Evolutionary conservation across 2,113 vertebrate genomes (phyloP), one percentile per base, ranked within the genome.

Genomic region (Nibea albiflora): DNA sequence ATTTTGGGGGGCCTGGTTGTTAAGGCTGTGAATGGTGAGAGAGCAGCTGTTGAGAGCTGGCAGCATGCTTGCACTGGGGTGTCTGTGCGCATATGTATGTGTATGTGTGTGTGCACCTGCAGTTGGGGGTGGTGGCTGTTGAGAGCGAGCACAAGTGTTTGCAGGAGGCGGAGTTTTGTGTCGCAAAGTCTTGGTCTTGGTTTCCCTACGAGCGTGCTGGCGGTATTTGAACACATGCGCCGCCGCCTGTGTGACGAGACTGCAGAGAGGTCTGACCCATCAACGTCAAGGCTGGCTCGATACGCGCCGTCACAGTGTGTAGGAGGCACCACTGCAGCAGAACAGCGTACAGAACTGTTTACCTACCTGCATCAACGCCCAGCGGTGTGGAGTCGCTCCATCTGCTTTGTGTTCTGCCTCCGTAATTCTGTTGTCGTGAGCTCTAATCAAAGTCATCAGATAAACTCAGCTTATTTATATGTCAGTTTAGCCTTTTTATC

Each of bases 41-140:
- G 44, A 71, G 80, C 87, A 91, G 87, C 84, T 90, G 85, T 84
- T 82, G 60, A 76, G 31, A 72, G 63, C 60, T 85, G 80, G 75
- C 67, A 28, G 68, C 31, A 47, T 56, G 76, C 52, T 70, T 63
- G 78, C 15, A 46, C 10, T 35, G 52, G 39, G 52, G 39, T 73
- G 70, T 46, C 4, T 35, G 20, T 20, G 77, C 19, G 10, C 26
- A n/a, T 69, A 49, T 35, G 49, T 42, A 11, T 11, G 3, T 44
- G 11, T 22, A 17, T 68, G 42, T 50, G 58, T 57, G 76, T 52
- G 57, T 56, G 76, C 81, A 89, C 77, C 82, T 90, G 88, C 64
- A 76, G 63, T 74, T 68, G 71, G 53, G 77, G 56, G 24, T 67
- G 57, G 80, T 66, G 57, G 80, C 64, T 75, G 64, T 26, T 31